A percentile compares a stretch with the other conserved stretches of the same genome.
These are phyloP conservation scores for Ariopsis seemanni DNA, from an alignment of 2,113 vertebrate genomes.

Conservation along the genomic window DNA sequence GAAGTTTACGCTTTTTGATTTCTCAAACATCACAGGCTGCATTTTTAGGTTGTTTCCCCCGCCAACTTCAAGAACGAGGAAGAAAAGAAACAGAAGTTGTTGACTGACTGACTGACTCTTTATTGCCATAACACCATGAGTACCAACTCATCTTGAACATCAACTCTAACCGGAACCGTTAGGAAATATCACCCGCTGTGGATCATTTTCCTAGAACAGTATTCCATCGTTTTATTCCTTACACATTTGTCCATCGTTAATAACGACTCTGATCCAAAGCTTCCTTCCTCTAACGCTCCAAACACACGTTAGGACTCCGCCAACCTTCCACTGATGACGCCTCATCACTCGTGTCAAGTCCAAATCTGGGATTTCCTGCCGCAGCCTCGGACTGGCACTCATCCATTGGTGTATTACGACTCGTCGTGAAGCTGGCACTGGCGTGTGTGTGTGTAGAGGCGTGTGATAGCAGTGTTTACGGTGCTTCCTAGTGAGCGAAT, in stretches of 20 bases:
- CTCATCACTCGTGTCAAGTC: background rate
- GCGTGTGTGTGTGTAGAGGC: background rate
- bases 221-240: background rate
- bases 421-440: slow-evolving; percentile 10
- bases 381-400: background rate
- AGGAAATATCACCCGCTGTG: too few species aligned
- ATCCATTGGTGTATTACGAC: slow-evolving; percentile 4
- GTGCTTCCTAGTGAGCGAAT: slow-evolving; percentile 10
- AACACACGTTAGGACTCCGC: background rate
- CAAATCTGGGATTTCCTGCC: background rate
- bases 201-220: background rate
- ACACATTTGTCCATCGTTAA: background rate
- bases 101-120: too few species aligned
- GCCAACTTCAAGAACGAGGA: background rate
- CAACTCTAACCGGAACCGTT: too few species aligned
- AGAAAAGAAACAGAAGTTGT: background rate
- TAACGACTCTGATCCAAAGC: background rate
- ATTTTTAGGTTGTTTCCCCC: too few species aligned
- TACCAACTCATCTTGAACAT: too few species aligned
- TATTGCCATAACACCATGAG: too few species aligned
- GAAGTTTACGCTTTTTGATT: background rate
- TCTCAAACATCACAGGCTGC: background rate
- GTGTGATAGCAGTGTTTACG: slow-evolving; percentile 1
- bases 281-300: background rate
- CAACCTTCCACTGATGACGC: background rate